Base-by-base conservation (phyloP, 2,113 vertebrate species). In the Falco punctatus region DNA sequence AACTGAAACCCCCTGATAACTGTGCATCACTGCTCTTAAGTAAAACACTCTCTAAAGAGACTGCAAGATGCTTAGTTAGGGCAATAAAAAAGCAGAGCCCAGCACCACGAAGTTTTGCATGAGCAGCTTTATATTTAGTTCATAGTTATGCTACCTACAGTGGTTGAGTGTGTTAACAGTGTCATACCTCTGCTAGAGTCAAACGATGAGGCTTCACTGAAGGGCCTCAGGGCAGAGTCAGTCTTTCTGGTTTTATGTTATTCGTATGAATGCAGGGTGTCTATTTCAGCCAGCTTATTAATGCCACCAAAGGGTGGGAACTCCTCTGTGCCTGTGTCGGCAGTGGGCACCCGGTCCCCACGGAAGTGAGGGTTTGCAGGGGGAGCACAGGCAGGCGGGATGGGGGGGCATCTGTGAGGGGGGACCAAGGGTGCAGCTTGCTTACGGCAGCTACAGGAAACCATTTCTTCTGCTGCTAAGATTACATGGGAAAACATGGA, bases 11-110 rank as follows among this genome's bases (percentile, higher is more conserved):
- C 81, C 84, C 57, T 77, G 89, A 64, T 94, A 96, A 81, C 88
- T 90, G n/a, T 92, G 62, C 51, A 75, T 96, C 92, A 91, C 80
- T 81, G 59, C 84, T 97, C 58, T 85, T 96, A 94, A 97, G 94
- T 97, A 96, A 95, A 97, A 84, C 51, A 48, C 61, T 97, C 81
- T 91, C 78, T 42, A 73, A 83, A 88, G 91, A 86, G 83, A 64
- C 58, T 65, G 96, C 67, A 80, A 32, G 40, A 75, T 75, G 59
- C 67, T 92, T 90, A 91, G 79, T 97, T 96, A 87, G 78, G 65
- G 64, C 2, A 0, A 81, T 96, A 93, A 96, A 94, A 96, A 93
- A 33, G 46, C 81, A 66, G 67, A 74, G 81, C 52, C 40, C 17
- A 70, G 70, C 6, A 4, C 71, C 27, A 5, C 64, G 67, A 90